These are phyloP conservation scores for Teleiodes luculella DNA, from an alignment of 2,888 invertebrate genomes.

Conservation along the genomic window DNA sequence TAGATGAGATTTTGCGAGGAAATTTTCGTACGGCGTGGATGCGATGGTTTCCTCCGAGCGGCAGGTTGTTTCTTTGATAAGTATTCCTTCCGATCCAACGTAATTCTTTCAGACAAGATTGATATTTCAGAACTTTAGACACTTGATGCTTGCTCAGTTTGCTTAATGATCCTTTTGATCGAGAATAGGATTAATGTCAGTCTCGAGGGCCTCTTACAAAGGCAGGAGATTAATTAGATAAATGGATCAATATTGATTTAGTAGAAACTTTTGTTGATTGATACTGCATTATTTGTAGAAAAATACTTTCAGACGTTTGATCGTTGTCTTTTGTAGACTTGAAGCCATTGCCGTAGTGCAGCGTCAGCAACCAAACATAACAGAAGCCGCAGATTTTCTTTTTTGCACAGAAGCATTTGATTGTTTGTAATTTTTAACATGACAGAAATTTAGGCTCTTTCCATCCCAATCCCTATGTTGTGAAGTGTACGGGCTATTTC, in stretches of 20 bases:
- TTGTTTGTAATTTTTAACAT: no score
- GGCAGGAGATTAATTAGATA: not conserved
- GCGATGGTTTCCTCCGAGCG: conserved; percentile 1
- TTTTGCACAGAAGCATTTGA: no score
- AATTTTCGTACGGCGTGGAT: conserved; percentile 15
- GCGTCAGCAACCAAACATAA: no score
- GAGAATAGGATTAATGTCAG: not conserved
- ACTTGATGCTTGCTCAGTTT: not conserved
- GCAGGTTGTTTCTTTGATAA: no score
- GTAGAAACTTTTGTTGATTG: not conserved
- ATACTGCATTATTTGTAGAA: not conserved
- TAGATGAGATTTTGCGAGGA: conserved; percentile 40
- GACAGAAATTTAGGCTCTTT: no score
- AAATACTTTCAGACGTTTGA: no score
- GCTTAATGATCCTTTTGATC: not conserved
- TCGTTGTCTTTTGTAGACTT: no score
- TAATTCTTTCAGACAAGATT: not conserved
- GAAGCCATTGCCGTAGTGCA: no score
- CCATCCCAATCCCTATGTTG: no score
- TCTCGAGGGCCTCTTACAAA: not conserved
- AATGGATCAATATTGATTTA: not conserved
- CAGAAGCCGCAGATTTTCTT: no score
- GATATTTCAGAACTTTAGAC: not conserved
- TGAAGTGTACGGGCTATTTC: no score
- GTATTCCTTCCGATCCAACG: no score